Conservation (phyloP, 2,888 invertebrate genomes). For the Amphipyra tragopoginis region DNA sequence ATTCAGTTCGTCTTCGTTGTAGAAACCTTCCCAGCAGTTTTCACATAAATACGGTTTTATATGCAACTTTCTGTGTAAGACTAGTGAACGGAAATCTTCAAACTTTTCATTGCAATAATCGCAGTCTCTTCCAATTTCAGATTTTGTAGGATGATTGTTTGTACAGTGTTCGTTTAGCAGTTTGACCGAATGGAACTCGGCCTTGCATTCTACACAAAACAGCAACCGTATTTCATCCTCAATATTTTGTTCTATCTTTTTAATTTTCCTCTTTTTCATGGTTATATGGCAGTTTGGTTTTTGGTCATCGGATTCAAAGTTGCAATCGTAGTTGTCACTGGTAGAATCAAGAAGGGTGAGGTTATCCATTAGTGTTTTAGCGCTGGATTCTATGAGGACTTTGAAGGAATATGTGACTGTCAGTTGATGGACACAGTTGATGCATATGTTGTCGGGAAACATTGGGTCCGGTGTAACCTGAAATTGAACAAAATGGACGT, state of each 20-base stretch:
- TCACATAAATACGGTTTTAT: conserved; percentile 83
- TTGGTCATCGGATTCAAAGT: conserved; percentile 72
- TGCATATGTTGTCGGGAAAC: conserved; percentile 80
- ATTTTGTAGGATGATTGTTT: conserved; percentile 77
- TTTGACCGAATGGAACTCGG: conserved; percentile 73
- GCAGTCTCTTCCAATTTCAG: conserved; percentile 78
- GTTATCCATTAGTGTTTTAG: conserved; percentile 71
- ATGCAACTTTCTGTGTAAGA: conserved; percentile 82
- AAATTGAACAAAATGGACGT: conserved; percentile 2
- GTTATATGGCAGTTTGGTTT: conserved; percentile 61
- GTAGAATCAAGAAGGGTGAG: conserved; percentile 61
- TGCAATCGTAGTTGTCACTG: conserved; percentile 72
- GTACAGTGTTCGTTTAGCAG: conserved; percentile 77
- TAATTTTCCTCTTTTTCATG: conserved; percentile 57
- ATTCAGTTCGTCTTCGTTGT: conserved; percentile 68
- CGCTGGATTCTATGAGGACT: conserved; percentile 79
- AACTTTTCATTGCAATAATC: conserved; percentile 86
- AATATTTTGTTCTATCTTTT: conserved; percentile 52
- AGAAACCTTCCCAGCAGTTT: conserved; percentile 85
- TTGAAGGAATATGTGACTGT: conserved; percentile 86
- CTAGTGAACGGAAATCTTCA: conserved; percentile 82
- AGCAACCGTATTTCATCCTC: conserved; percentile 64
- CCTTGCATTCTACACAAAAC: conserved; percentile 85
- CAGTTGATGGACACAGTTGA: conserved; percentile 83
- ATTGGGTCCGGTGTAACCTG: conserved; percentile 69